Evolutionary conservation across 1,140 invertebrate genomes (phyloP), one percentile per base, ranked within the genome.

Genomic region (Hesperophylax magnus): DNA sequence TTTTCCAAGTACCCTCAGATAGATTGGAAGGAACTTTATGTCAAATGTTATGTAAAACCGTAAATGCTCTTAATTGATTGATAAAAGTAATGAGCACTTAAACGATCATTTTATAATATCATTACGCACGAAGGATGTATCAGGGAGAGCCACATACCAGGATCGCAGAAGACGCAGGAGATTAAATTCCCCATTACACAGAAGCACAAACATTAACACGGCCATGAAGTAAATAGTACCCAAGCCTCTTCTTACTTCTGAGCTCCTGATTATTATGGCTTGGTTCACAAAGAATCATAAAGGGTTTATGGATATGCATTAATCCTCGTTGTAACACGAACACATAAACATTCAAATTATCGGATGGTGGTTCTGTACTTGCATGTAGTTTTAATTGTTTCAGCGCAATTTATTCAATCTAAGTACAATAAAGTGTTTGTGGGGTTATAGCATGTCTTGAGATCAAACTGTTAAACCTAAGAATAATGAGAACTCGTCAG

Each of bases 231-330:
- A 14, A 22, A 39, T 14, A 52, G 14, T 47, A 47, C 9, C 27
- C 27, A 27, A 27, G 54, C 15, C 69, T 61, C 18, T 22, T 18
- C 31, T 22, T 78, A 69, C 53, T 76, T 47, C 39, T 47, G 39
- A 47, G 39, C 39, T 47, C 39, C 61, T 78, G 71, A 80, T 80
- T 80, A 80, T 80, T 80, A 67, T 61, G 56, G n/a, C 52, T 67
- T 63, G 79, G 20, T 76, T 67, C 72, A 80, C 79, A 80, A 80
- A 80, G 79, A 80, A 80, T 63, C 79, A 80, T 80, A 80, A 80
- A 80, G 60, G 79, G 71, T 75, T 80, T 76, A 69, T 76, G 15
- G 71, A 52, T 11, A 17, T 54, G 72, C 34, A 18, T 63, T 60
- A 80, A 63, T 56, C 60, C 31, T 65, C n/a, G 20, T 31, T 17